phyloP scores from a whole-genome alignment of 2,113 vertebrate genomes.

The Rostratula benghalensis region DNA sequence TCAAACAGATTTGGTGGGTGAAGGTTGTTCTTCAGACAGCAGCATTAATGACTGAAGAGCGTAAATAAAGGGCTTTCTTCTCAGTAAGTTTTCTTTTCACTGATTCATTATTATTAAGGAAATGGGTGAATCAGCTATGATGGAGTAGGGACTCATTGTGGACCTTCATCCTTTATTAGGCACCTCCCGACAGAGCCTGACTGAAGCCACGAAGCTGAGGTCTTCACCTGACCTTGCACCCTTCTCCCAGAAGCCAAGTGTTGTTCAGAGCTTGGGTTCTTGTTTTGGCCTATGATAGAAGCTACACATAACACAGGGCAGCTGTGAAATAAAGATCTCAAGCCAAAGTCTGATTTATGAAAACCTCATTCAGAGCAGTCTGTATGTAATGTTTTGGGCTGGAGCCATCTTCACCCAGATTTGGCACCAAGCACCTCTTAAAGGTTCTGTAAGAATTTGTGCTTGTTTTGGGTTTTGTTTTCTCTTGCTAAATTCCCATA shows the following conservation, averaged over 20 bases:
- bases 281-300: background rate
- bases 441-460: background rate
- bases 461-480: background rate
- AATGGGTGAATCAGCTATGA: background rate
- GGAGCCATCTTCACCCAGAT: constrained; percentile 36
- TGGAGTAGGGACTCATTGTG: background rate
- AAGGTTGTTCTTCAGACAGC: background rate
- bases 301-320: background rate
- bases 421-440: background rate
- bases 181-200: background rate
- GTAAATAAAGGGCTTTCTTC: background rate
- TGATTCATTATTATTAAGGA: background rate
- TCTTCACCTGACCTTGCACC: background rate
- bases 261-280: background rate
- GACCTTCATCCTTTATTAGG: background rate
- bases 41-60: background rate
- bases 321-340: constrained; percentile 19
- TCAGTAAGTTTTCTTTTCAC: background rate
- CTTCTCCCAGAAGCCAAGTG: background rate
- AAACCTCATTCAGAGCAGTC: constrained; percentile 27
- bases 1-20: background rate
- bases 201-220: background rate
- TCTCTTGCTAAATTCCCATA: background rate
- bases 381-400: background rate
- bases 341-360: constrained; percentile 27